A percentile compares a stretch with the other conserved stretches of the same genome.
Evolutionary conservation across 2,888 invertebrate species (phyloP).

Genomic region (Xiphydria camelus): DNA sequence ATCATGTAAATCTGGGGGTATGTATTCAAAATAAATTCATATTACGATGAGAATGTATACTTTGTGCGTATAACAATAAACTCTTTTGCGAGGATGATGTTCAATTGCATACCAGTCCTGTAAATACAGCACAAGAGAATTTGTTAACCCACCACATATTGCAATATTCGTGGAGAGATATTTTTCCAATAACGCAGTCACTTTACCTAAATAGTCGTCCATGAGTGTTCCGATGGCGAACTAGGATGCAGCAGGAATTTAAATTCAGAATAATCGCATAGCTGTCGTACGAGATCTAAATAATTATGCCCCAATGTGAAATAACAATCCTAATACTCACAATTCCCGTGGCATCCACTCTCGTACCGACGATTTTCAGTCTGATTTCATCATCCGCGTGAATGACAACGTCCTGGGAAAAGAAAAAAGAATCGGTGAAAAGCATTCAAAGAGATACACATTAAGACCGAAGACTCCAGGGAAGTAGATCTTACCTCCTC

Average conservation of each 20-base stretch:
- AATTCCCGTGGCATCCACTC: constrained; percentile 98
- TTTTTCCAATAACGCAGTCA: too few species aligned
- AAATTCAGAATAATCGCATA: constrained; percentile 9
- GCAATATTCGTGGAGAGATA: too few species aligned
- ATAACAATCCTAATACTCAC: constrained; percentile 68
- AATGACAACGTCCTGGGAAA: constrained; percentile 81
- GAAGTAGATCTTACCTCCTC: constrained; percentile 69
- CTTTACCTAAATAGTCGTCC: constrained; percentile 97
- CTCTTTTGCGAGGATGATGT: too few species aligned
- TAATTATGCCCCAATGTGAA: constrained; percentile 5
- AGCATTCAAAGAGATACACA: too few species aligned
- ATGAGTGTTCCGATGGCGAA: constrained; percentile 99
- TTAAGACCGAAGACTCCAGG: too few species aligned
- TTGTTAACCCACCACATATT: too few species aligned
- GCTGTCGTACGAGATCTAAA: background rate
- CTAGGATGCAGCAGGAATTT: constrained; percentile 63
- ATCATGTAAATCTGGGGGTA: too few species aligned
- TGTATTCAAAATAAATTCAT: too few species aligned
- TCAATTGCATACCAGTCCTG: constrained; percentile 45
- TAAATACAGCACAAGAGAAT: constrained; percentile 12
- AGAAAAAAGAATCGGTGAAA: constrained; percentile 21
- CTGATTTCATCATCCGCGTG: constrained; percentile 97
- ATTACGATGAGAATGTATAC: too few species aligned
- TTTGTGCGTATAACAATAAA: too few species aligned
- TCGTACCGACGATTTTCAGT: constrained; percentile 96